Base-by-base conservation (phyloP, 2,113 vertebrate species). In the Noturus placidus region DNA sequence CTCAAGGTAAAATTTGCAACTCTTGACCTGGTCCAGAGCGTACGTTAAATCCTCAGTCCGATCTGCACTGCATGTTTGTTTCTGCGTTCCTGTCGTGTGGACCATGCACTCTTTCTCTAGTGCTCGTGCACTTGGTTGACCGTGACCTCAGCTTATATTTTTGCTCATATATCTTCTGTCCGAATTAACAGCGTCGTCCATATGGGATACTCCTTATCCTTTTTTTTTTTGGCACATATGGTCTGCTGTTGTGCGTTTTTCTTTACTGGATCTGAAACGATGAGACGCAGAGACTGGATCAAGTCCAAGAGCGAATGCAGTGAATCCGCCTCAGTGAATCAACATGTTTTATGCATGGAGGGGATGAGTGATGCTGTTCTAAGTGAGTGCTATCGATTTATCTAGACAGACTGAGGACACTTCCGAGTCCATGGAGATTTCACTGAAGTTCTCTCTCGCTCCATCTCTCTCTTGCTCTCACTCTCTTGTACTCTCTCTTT, bases 321-420 rank as follows among this genome's bases (percentile, higher is more conserved):
- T 72, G 56, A 27, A 57, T 65, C 27, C 7, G 30, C 54, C 61
- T 33, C 27, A 63, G 74, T 38, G 50, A 72, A 46, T 87, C 56
- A n/a, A 80, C 61, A 85, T 88, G 54, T 90, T 84, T 84, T 63
- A 50, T 38, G 83, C 14, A 67, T 3, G 79, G 30, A 56, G 22
- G 57, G 27, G 63, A 33, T 8, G 30, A 42, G 80, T 72, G 20
- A 76, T 56, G 65, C 86, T 78, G 30, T 87, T 83, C 77, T 79
- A 30, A 84, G 81, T 80, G 82, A 89, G 82, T 74, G 79, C 82
- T 89, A 84, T 89, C 74, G 88, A 81, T 89, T 89, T 87, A 57
- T 72, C 33, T 54, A 0, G 84, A 76, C 72, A 67, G 61, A 59
- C 82, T 7, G 35, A 86, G 80, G 63, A 80, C 74, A 56, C 54